phyloP scores from a whole-genome alignment of 2,113 vertebrate species.

The Phyllostomus hastatus region DNA sequence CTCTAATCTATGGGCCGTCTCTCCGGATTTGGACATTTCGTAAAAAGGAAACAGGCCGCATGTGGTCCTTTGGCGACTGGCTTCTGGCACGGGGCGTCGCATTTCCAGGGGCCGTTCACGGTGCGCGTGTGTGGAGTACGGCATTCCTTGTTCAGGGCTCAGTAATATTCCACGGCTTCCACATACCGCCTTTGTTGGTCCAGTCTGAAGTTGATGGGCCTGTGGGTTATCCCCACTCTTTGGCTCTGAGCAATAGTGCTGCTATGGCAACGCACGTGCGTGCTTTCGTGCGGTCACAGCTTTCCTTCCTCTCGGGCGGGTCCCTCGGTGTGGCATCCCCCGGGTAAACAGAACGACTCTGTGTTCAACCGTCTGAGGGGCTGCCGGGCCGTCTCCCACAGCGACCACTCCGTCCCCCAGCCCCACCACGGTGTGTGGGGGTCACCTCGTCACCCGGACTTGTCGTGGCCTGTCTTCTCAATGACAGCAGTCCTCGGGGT shows the following conservation, averaged over 20 bases:
- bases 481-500: fast-evolving
- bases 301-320: neutral
- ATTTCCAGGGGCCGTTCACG: fast-evolving
- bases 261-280: fast-evolving
- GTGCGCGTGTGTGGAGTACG: fast-evolving
- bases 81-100: neutral
- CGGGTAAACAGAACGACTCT: too few species aligned
- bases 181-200: neutral
- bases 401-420: neutral
- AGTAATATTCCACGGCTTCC: fast-evolving
- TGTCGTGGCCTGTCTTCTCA: neutral
- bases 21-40: neutral
- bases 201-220: neutral
- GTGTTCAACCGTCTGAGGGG: neutral
- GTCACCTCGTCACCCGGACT: neutral
- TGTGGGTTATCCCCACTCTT: neutral
- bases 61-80: too few species aligned
- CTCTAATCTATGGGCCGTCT: neutral
- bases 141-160: neutral
- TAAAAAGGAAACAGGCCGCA: neutral
- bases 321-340: neutral
- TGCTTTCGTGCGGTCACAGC: neutral
- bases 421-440: neutral
- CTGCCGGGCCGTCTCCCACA: neutral
- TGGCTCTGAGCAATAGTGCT: neutral